Evolutionary conservation across 30 jellyfish, hydroid and myxozoan species (phyloP), one percentile per base, ranked within the genome.

Genomic region (Morbakka virulenta): DNA sequence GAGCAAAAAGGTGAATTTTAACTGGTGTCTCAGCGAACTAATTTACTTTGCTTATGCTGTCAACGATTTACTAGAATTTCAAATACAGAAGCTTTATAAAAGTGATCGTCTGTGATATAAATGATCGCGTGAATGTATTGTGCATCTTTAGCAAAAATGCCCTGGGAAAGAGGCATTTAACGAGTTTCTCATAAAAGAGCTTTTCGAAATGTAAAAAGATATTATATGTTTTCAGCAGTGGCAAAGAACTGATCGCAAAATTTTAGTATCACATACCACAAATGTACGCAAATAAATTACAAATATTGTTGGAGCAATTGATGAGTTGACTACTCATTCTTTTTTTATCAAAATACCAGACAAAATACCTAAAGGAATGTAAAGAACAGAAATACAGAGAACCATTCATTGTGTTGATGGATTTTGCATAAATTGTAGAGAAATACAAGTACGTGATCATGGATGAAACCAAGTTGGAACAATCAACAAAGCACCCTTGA

Each of bases 401-500:
- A 11, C 34, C 50, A 21, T 74, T 70, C 26, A 36, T 87, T 12
- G 52, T 80, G n/a, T 66, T 86, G 27, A 66, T 86, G 3, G 94
- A 79, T 62, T 84, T 86, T 69, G 95, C 95, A 6, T n/a, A n/a
- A n/a, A n/a, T n/a, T n/a, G n/a, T n/a, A n/a, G 96, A 78, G 61
- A 87, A 79, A 79, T 79, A 51, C 52, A 62, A 50, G 33, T 87
- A 79, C 70, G 95, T 80, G 29, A 69, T 78, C 0, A 94, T 79
- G 70, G 96, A 87, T 79, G 96, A 86, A 35, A 77, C 78, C 2
- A 87, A 77, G 78, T 61, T 86, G 96, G 96, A 86, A 62, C 67
- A 69, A 77, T 31, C 74, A 25, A 24, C 48, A 34, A 12, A 77
- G 96, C 77, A 77, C 94, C 24, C 79, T 77, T 3, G 94, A 77